Percentiles rank a stretch among this genome's conserved stretches.
phyloP scores from a whole-genome alignment of 2,113 vertebrate species.

The Phyllopteryx taeniolatus region DNA sequence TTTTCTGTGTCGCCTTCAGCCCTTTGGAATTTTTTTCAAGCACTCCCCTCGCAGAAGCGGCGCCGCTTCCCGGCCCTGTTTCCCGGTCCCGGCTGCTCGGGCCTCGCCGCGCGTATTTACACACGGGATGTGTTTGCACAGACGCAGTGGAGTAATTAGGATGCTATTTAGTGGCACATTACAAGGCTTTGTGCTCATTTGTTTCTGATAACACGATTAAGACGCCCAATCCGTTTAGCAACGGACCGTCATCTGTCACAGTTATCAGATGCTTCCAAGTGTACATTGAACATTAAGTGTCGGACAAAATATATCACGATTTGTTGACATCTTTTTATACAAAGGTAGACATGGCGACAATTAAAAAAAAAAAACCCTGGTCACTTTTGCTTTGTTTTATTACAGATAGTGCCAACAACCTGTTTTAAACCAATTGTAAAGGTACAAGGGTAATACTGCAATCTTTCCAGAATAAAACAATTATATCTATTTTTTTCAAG shows the following conservation, averaged over 20 bases:
- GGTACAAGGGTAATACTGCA: too few species aligned
- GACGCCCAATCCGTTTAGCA: constrained; percentile 25
- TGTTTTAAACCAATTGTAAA: too few species aligned
- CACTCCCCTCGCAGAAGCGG: constrained; percentile 35
- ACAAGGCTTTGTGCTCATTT: constrained; percentile 22
- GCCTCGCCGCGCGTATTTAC: constrained; percentile 9
- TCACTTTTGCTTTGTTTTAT: too few species aligned
- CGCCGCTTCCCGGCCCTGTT: constrained; percentile 41
- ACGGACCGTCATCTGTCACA: constrained; percentile 13
- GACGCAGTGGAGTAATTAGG: constrained; percentile 16
- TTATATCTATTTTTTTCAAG: too few species aligned
- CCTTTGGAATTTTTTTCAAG: constrained; percentile 57
- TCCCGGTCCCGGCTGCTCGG: constrained; percentile 21
- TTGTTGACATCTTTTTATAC: neutral
- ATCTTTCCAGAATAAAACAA: too few species aligned
- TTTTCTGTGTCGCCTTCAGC: constrained; percentile 38
- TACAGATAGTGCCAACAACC: too few species aligned
- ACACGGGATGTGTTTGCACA: constrained; percentile 1
- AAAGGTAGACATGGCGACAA: neutral
- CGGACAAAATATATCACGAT: neutral
- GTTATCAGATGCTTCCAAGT: constrained; percentile 4
- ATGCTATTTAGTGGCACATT: constrained; percentile 10
- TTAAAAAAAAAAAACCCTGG: too few species aligned
- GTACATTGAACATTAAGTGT: neutral
- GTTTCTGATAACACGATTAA: constrained; percentile 39